Evolutionary conservation across 2,113 vertebrate species (phyloP).

Genomic region (Uria aalge): DNA sequence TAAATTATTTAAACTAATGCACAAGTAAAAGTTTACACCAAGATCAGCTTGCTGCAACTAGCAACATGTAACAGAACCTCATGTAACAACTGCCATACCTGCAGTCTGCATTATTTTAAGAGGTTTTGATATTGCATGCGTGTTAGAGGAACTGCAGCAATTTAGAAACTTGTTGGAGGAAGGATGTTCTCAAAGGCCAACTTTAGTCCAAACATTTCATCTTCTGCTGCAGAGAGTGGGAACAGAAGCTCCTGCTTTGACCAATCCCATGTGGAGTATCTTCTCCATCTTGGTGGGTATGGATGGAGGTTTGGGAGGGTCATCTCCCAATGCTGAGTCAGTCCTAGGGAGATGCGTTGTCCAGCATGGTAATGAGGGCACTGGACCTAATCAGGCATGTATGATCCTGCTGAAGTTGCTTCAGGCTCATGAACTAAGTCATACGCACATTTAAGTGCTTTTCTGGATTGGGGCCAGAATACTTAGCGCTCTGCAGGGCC

Average conservation of each 20-base stretch:
- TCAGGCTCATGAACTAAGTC: not conserved
- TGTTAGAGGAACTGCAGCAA: not conserved
- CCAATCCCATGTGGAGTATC: not conserved
- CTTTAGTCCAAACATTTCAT: not conserved
- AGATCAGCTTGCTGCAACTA: not conserved
- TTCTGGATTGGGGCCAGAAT: conserved; percentile 33
- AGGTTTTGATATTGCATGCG: not conserved
- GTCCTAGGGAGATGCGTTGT: not conserved
- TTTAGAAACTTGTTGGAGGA: not conserved
- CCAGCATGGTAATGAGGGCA: not conserved
- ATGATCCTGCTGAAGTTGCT: not conserved
- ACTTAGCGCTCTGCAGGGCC: not conserved
- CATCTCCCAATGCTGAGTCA: not conserved
- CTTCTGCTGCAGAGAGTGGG: not conserved
- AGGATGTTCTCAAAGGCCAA: not conserved
- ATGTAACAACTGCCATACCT: not conserved
- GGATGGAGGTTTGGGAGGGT: not conserved
- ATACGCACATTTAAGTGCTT: not conserved
- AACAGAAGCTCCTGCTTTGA: not conserved
- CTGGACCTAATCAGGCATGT: not conserved
- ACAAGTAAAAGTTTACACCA: not conserved
- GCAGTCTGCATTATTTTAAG: not conserved
- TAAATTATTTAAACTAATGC: not conserved
- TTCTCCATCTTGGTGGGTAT: accelerated
- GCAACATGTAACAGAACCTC: not conserved